Evolutionary conservation across 1,140 invertebrate species (phyloP).

Genomic region (Caenorhabditis remanei): DNA sequence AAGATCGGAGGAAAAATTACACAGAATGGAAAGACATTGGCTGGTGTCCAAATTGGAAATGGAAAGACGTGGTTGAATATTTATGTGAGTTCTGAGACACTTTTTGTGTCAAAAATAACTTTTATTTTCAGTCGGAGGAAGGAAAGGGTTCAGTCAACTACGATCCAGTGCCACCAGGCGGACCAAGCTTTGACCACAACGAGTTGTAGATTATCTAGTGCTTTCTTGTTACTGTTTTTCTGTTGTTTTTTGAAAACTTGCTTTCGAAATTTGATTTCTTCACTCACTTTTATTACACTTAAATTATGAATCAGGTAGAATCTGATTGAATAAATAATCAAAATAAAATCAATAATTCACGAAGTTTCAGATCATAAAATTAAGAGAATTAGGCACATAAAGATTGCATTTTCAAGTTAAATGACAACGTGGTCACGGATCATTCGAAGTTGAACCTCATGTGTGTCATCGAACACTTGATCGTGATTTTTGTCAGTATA

Average conservation of each 20-base stretch:
- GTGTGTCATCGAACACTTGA: slow-evolving; percentile 74
- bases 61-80: slow-evolving; percentile 49
- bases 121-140: slow-evolving; percentile 22
- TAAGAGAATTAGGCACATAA: slow-evolving; percentile 31
- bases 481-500: slow-evolving; percentile 74
- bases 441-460: slow-evolving; percentile 71
- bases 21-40: slow-evolving; percentile 41
- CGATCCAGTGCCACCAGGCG: slow-evolving; percentile 39
- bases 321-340: background rate
- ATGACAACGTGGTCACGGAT: slow-evolving; percentile 70
- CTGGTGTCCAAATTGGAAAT: slow-evolving; percentile 44
- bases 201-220: slow-evolving; percentile 25
- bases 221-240: slow-evolving; percentile 15
- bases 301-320: background rate
- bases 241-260: background rate
- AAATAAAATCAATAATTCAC: background rate
- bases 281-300: background rate
- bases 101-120: background rate
- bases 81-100: background rate
- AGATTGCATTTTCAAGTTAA: background rate
- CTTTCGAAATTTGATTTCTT: too few relatives aligned
- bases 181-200: slow-evolving; percentile 31
- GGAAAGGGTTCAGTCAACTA: slow-evolving; percentile 18
- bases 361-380: background rate
- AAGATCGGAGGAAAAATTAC: slow-evolving; percentile 41